These are phyloP conservation scores for Apostichopus californicus DNA, from an alignment of 35 echinoderm and acorn worm genomes.

Conservation along the genomic window DNA sequence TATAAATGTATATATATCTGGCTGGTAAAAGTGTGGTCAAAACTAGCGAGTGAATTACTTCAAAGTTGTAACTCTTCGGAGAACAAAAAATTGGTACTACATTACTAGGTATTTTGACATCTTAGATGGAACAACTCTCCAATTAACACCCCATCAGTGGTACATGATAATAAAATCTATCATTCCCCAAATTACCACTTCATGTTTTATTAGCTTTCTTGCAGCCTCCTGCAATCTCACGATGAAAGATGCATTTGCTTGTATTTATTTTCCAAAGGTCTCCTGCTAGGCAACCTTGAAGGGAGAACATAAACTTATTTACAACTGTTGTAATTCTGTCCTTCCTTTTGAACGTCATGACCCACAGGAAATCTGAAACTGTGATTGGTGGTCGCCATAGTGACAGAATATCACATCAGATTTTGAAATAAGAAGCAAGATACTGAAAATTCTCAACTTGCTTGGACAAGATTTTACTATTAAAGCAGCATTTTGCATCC, in stretches of 20 bases:
- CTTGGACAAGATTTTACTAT: too few relatives aligned
- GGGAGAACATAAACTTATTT: conserved; percentile 33
- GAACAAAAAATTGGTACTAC: too few relatives aligned
- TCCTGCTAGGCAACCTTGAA: conserved; percentile 28
- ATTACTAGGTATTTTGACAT: too few relatives aligned
- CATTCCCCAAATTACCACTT: background rate
- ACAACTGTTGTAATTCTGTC: background rate
- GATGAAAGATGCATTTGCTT: conserved; percentile 16
- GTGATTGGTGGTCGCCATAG: conserved; percentile 37
- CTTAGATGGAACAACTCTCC: too few relatives aligned
- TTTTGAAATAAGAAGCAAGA: conserved; percentile 10
- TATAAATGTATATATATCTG: too few relatives aligned
- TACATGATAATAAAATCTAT: background rate
- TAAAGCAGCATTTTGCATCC: too few relatives aligned
- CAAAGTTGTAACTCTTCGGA: too few relatives aligned
- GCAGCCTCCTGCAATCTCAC: conserved; percentile 1
- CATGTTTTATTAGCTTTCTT: background rate
- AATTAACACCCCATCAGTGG: too few relatives aligned
- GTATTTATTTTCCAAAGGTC: conserved; percentile 13
- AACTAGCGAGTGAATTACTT: too few relatives aligned
- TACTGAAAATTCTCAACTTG: background rate
- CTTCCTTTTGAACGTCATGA: conserved; percentile 15
- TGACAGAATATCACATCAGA: conserved; percentile 12
- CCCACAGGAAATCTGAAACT: conserved; percentile 8
- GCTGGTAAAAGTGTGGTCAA: too few relatives aligned